Percentiles rank a stretch among this genome's conserved stretches.
Conservation (phyloP, 1,140 invertebrate species). For the Eriosoma lanigerum region DNA sequence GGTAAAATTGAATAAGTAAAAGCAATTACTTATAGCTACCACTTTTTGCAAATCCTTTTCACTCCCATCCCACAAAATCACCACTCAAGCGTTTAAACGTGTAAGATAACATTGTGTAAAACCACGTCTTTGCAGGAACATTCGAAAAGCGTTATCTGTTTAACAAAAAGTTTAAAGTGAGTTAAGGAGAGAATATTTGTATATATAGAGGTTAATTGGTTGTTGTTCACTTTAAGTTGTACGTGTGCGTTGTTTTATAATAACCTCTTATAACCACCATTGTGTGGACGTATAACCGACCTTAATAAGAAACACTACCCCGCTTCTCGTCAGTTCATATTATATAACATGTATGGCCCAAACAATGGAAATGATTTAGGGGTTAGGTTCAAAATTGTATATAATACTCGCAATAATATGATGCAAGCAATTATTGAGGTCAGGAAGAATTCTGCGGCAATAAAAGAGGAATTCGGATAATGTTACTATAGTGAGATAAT, state of each 20-base stretch:
- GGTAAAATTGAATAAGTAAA: conserved; percentile 17
- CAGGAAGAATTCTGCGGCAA: conserved; percentile 49
- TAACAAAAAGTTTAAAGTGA: conserved; percentile 50
- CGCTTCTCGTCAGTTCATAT: conserved; percentile 5
- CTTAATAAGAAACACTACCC: conserved; percentile 46
- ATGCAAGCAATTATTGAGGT: conserved; percentile 45
- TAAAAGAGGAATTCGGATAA: conserved; percentile 51
- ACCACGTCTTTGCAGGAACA: conserved; percentile 30
- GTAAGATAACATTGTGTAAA: conserved; percentile 43
- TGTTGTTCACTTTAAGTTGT: conserved; percentile 26
- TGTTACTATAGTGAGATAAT: conserved; percentile 42
- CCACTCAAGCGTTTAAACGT: conserved; percentile 2
- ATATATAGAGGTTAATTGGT: conserved; percentile 32
- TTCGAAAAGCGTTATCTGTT: conserved; percentile 41
- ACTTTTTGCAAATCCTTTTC: conserved; percentile 38
- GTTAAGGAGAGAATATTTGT: not conserved
- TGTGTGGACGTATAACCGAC: conserved; percentile 1
- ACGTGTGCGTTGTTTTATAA: conserved; percentile 40
- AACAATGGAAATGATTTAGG: conserved; percentile 27
- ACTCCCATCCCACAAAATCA: not conserved
- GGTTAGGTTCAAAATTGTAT: conserved; percentile 26
- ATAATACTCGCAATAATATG: conserved; percentile 21
- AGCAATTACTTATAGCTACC: conserved; percentile 14
- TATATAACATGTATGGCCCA: not conserved
- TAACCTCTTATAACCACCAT: conserved; percentile 38